Evolutionary conservation across 1,140 invertebrate genomes (phyloP), one percentile per base, ranked within the genome.

Genomic region (Habropoda laboriosa): DNA sequence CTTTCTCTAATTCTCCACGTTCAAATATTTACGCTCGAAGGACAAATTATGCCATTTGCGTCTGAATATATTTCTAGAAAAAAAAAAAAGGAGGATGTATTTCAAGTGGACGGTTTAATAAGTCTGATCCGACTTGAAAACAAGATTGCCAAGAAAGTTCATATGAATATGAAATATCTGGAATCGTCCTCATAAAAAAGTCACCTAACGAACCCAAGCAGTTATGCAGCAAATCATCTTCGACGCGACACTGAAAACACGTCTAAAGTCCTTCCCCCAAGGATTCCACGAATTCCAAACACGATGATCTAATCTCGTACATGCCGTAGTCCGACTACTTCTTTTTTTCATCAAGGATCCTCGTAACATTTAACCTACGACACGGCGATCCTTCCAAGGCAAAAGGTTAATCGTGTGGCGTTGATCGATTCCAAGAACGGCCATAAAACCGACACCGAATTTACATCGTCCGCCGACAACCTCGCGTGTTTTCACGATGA

Each of bases 281-380:
- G 57, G 16, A 73, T 73, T 63, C 40, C 21, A 24, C 27, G 68
- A 72, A 72, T 72, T 72, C 21, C 13, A 10, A 1, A 1, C 27
- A 8, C 53, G 68, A 72, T 72, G 68, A 72, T 49, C 71, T 73
- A 73, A 61, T 61, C 70, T 24, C 40, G 38, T 21, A 63, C 42
- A 49, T 38, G 40, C 30, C 30, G 57, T 18, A 24, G 57, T 38
- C 55, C n/a, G 16, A 35, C 42, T n/a, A n/a, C n/a, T n/a, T n/a
- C n/a, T n/a, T n/a, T n/a, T 72, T 73, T 73, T 73, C 63, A 45
- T 49, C 71, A 18, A 61, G 40, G 57, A 61, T 47, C 57, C 30
- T 60, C 42, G 63, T 66, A 51, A 51, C 71, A 42, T 61, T 61
- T 73, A 27, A 73, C 57, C 71, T 49, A 38, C 32, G 57, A 73